A percentile compares a stretch with the other conserved stretches of the same genome.
Evolutionary conservation across 2,113 vertebrate genomes (phyloP).

Genomic region (Grammomys dolichurus): DNA sequence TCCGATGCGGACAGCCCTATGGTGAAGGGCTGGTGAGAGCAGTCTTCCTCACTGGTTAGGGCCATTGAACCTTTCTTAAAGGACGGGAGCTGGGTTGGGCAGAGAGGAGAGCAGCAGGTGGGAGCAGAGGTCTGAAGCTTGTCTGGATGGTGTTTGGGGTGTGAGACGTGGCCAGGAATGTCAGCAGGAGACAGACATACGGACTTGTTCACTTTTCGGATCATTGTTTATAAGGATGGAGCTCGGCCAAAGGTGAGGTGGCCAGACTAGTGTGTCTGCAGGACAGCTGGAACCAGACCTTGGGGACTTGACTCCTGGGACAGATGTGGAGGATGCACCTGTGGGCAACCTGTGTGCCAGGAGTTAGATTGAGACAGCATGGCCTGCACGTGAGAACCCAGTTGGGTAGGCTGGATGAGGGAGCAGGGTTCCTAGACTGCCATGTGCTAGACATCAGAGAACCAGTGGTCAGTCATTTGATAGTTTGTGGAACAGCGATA

Average conservation of each 20-base stretch:
- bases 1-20: no score
- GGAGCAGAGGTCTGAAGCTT: not conserved
- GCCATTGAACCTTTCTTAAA: not conserved
- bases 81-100: not conserved
- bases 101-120: not conserved
- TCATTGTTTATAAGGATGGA: not conserved
- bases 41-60: not conserved
- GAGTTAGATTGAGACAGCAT: not conserved
- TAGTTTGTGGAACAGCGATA: not conserved
- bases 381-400: not conserved
- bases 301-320: not conserved
- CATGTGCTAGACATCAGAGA: not conserved
- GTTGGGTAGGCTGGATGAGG: not conserved
- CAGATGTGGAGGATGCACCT: not conserved
- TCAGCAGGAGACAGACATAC: not conserved
- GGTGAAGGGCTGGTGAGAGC: not conserved
- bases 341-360: not conserved
- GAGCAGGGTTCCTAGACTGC: not conserved
- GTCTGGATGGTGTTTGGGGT: not conserved
- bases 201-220: not conserved
- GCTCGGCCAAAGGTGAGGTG: not conserved
- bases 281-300: not conserved
- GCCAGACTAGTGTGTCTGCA: not conserved
- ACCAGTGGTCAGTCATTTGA: not conserved
- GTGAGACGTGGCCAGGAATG: accelerated